Conservation (phyloP, 2,113 vertebrate species). For the Mesocricetus auratus region DNA sequence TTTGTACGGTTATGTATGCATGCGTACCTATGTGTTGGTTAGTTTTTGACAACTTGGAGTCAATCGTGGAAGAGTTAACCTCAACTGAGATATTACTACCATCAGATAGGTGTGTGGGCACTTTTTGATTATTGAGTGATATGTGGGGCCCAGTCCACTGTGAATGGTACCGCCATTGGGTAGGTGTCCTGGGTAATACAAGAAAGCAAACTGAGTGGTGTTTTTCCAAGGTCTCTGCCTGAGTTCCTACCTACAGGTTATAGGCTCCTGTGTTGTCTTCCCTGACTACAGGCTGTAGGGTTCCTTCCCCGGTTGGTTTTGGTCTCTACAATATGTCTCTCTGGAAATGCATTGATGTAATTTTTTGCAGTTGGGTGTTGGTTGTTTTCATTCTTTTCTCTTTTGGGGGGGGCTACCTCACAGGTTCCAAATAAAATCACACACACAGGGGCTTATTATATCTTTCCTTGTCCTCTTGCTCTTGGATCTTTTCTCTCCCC, state of each 20-base stretch:
- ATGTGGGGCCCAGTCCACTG: not conserved
- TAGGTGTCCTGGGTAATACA: not conserved
- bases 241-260: not conserved
- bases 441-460: no score
- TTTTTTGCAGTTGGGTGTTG: not conserved
- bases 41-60: not conserved
- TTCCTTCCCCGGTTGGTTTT: not conserved
- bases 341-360: not conserved
- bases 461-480: no score
- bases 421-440: no score
- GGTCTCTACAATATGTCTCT: not conserved
- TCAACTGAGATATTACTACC: not conserved
- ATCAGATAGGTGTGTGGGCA: no score
- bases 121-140: not conserved
- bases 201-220: not conserved
- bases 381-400: no score
- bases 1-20: not conserved
- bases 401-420: no score
- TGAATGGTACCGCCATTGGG: no score
- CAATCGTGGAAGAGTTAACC: not conserved
- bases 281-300: not conserved
- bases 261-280: not conserved
- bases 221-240: not conserved
- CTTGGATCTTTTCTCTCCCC: no score
- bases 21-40: no score